Evolutionary conservation across 1,140 invertebrate species (phyloP).

Genomic region (Penaeus japonicus): DNA sequence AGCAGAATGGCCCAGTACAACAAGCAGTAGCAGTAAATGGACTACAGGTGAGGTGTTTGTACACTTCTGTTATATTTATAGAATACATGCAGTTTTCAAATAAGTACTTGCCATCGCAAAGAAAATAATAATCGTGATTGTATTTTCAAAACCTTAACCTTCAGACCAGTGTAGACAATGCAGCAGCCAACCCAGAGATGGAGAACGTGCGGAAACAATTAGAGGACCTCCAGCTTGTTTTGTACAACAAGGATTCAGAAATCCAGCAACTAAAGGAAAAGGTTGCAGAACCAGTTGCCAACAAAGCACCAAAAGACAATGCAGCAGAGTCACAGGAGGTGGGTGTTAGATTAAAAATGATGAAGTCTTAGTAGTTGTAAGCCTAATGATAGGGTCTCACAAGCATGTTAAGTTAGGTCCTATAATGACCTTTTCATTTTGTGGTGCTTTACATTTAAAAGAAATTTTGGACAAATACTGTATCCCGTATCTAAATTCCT

Average conservation of each 20-base stretch:
- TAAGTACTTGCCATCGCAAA: too few species aligned
- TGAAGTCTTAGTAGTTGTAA: neutral
- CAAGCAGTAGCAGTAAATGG: too few species aligned
- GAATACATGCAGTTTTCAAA: too few species aligned
- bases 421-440: neutral
- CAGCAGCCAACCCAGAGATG: conserved; percentile 48
- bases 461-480: neutral
- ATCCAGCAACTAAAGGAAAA: conserved; percentile 55
- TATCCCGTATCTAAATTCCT: neutral
- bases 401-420: neutral
- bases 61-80: too few species aligned
- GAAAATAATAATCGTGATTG: too few species aligned
- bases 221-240: conserved; percentile 53
- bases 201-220: conserved; percentile 57
- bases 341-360: neutral
- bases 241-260: conserved; percentile 57
- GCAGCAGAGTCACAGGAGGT: neutral
- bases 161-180: neutral
- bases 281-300: neutral
- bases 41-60: too few species aligned
- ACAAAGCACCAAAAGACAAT: neutral
- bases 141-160: too few species aligned
- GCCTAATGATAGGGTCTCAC: neutral
- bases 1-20: too few species aligned
- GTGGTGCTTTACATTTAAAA: neutral